Evolutionary conservation across 2,888 invertebrate genomes (phyloP), one percentile per base, ranked within the genome.

Genomic region (Frankliniella intonsa): DNA sequence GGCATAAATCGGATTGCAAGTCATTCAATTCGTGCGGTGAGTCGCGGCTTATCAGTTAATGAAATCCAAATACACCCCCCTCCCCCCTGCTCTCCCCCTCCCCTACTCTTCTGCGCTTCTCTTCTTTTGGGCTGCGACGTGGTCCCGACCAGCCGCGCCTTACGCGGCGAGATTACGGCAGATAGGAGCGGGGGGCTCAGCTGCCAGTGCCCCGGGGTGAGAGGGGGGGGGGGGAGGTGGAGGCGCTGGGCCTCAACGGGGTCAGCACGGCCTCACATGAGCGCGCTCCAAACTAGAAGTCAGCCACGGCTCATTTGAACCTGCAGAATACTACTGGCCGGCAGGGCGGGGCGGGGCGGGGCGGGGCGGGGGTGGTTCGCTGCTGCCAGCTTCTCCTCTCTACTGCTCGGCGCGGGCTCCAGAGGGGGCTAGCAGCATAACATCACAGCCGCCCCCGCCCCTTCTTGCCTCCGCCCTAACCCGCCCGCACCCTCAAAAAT

Each of bases 1-100:
- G 69, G 69, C 25, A 8, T 76, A 25, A 76, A 76, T 76, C 69
- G 69, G 69, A 76, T 76, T 9, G 69, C 69, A 25, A 76, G 69
- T 76, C 69, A 22, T 76, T 76, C 69, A 76, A 76, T 76, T 25
- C 69, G 69, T 76, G 69, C 69, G 69, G 69, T 76, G 69, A 76
- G 69, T 22, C 69, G 62, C 62, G 17, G 62, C 69, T 76, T 76
- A 76, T 76, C 69, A 76, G 69, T 76, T 76, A 76, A 76, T 76
- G 69, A 76, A 76, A 76, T 76, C 69, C 69, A 76, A 76, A 76
- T 76, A 76, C 69, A 12, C 69, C 69, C 9, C 69, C 69, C 9
- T 12, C 12, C 12, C 69, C 9, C 11, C 25, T 14, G 11, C 62
- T 14, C 17, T 22, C 69, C 10, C 9, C 69, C 9, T 25, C 69